These are phyloP conservation scores for Microchrysa polita DNA, from an alignment of 2,888 invertebrate species.

Conservation along the genomic window DNA sequence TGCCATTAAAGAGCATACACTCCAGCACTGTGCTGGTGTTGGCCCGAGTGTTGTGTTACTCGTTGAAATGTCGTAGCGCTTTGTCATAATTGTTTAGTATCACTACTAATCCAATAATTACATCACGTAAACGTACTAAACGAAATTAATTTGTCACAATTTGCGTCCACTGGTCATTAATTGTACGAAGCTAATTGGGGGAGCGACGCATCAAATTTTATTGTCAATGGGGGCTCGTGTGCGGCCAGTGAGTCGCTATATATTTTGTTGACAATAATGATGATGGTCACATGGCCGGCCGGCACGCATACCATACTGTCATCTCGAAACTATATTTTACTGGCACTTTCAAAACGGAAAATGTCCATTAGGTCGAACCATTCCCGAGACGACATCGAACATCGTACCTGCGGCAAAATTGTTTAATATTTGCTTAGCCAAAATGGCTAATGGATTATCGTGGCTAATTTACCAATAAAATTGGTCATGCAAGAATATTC, in stretches of 20 bases:
- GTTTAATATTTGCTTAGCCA: slow-evolving; percentile 6
- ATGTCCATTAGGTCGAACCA: slow-evolving; percentile 2
- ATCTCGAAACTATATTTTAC: neutral
- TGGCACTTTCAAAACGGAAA: slow-evolving; percentile 13
- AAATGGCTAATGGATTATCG: slow-evolving; percentile 17
- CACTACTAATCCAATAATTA: slow-evolving; percentile 32
- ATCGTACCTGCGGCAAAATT: neutral
- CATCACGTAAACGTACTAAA: slow-evolving; percentile 47
- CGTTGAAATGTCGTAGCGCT: slow-evolving; percentile 2
- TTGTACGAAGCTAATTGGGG: slow-evolving; percentile 36
- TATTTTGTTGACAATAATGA: neutral
- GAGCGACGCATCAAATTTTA: slow-evolving; percentile 17
- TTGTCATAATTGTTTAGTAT: slow-evolving; percentile 6
- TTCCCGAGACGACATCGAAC: too few species aligned
- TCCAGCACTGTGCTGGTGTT: neutral
- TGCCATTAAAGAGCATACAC: neutral
- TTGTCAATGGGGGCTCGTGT: neutral
- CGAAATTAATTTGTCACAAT: slow-evolving; percentile 48
- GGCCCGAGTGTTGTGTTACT: too few species aligned
- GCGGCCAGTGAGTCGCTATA: too few species aligned
- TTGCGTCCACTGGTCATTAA: slow-evolving; percentile 38
- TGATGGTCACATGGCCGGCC: neutral
- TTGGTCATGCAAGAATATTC: neutral
- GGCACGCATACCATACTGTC: neutral
- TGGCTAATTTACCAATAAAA: slow-evolving; percentile 18